Conservation (phyloP, 2,113 vertebrate species). For the Tonatia bakeri region DNA sequence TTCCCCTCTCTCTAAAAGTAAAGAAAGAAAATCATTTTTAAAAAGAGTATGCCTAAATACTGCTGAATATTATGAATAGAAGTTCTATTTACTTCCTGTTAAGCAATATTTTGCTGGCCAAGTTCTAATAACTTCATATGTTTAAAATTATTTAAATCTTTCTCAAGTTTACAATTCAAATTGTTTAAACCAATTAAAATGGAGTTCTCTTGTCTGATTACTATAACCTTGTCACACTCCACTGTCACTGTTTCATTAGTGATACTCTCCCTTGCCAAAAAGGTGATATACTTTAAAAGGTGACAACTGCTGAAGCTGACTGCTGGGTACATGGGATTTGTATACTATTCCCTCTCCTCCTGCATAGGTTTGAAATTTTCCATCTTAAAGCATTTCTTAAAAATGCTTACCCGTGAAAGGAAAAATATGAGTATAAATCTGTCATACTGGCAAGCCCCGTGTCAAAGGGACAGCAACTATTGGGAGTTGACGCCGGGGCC, state of each 20-base stretch:
- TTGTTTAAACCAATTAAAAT: neutral
- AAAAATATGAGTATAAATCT: neutral
- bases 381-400: neutral
- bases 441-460: neutral
- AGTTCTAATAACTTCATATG: neutral
- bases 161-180: neutral
- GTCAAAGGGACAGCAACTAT: neutral
- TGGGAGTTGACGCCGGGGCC: neutral
- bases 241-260: neutral
- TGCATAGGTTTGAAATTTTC: neutral
- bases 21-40: too few species aligned
- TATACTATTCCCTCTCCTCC: neutral
- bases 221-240: neutral
- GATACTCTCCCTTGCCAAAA: neutral
- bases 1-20: too few species aligned
- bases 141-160: neutral
- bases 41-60: neutral
- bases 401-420: neutral
- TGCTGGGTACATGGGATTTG: neutral
- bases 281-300: neutral
- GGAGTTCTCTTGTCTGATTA: neutral
- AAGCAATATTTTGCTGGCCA: neutral
- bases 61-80: neutral
- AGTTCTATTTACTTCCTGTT: neutral
- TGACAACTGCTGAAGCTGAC: neutral